These are phyloP conservation scores for Lepidurus couesii DNA, from an alignment of 1,140 invertebrate species.

Conservation along the genomic window DNA sequence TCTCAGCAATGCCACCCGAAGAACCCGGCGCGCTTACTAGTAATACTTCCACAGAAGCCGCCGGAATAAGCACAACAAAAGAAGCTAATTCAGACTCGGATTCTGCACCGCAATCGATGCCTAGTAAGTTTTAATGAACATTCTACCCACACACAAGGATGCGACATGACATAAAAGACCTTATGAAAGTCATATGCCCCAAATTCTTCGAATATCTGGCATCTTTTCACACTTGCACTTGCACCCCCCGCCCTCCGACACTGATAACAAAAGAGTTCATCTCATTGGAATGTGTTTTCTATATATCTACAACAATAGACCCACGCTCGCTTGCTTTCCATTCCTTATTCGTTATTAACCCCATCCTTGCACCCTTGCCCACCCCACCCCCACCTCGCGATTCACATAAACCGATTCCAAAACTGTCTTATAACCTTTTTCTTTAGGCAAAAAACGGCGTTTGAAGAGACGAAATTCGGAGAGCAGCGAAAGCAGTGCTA, in stretches of 20 bases:
- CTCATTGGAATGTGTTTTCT: conserved; percentile 15
- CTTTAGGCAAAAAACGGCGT: conserved; percentile 35
- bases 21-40: background rate
- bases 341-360: background rate
- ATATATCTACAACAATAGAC: background rate
- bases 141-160: background rate
- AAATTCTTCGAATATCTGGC: background rate
- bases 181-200: background rate
- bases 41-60: background rate
- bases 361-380: background rate
- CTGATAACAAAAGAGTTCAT: conserved; percentile 11
- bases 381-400: background rate
- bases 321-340: background rate
- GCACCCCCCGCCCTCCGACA: background rate
- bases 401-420: background rate
- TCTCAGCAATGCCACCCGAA: background rate
- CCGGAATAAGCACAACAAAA: background rate
- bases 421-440: background rate
- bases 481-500: conserved; percentile 25
- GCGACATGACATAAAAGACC: background rate
- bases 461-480: conserved; percentile 28
- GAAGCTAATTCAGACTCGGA: conserved; percentile 4
- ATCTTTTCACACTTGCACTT: conserved; percentile 8
- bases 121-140: conserved; percentile 14
- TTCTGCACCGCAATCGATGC: background rate